These are phyloP conservation scores for Megalops atlanticus DNA, from an alignment of 2,113 vertebrate species.

Conservation along the genomic window DNA sequence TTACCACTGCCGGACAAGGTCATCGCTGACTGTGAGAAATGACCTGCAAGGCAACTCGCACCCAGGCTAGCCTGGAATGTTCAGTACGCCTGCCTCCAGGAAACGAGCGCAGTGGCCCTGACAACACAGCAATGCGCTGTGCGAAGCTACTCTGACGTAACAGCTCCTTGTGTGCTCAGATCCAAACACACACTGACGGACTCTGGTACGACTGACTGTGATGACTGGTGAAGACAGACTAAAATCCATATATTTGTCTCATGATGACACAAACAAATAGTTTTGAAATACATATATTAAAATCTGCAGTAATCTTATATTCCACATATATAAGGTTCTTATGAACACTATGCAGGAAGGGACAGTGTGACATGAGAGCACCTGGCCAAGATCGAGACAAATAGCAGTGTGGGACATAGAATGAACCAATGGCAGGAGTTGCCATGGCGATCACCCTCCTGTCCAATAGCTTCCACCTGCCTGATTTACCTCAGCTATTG, in stretches of 20 bases:
- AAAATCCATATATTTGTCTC: conserved; percentile 17
- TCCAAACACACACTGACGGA: not conserved
- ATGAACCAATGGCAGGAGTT: not conserved
- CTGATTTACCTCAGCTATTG: conserved; percentile 38
- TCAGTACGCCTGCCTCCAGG: not conserved
- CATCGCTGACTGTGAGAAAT: too few species aligned
- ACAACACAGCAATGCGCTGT: not conserved
- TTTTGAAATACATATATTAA: conserved; percentile 45
- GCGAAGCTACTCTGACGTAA: not conserved
- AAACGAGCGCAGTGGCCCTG: not conserved
- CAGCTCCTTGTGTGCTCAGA: not conserved
- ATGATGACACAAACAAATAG: conserved; percentile 44
- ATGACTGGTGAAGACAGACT: not conserved
- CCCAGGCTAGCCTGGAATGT: not conserved
- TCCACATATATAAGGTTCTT: conserved; percentile 44
- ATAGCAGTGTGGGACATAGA: conserved; percentile 34
- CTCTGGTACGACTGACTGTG: not conserved
- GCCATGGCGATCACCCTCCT: conserved; percentile 6
- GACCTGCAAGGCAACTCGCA: not conserved
- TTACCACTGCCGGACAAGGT: conserved; percentile 7
- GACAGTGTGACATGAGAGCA: conserved; percentile 26
- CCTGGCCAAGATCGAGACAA: conserved; percentile 31
- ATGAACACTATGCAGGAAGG: conserved; percentile 31
- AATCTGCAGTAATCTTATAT: conserved; percentile 43
- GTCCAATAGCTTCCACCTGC: conserved; percentile 20